A percentile compares a stretch with the other conserved stretches of the same genome.
phyloP scores from a whole-genome alignment of 92 coral and sea anemone genomes.

The Phenganax marumi region DNA sequence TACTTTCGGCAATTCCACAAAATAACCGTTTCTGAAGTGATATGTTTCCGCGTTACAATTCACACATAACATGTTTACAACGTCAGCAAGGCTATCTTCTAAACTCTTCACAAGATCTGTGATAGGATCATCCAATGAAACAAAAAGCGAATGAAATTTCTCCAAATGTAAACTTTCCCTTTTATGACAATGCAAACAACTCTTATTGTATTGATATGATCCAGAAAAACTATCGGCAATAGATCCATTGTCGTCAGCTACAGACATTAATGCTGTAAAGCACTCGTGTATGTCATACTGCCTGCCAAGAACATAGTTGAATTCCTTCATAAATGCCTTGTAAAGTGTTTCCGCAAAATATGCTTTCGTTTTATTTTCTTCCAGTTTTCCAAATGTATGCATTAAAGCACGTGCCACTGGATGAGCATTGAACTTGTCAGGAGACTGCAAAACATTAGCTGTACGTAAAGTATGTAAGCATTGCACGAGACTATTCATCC shows the following conservation, averaged over 20 bases:
- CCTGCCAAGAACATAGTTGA: not conserved
- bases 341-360: not conserved
- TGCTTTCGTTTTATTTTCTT: not conserved
- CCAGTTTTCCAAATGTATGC: not conserved
- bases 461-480: not conserved
- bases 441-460: not conserved
- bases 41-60: not conserved
- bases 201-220: not conserved
- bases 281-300: conserved; percentile 11
- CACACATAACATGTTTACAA: not conserved
- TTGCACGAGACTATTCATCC: conserved; percentile 13
- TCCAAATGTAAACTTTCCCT: not conserved
- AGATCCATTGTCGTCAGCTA: not conserved
- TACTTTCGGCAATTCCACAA: not conserved
- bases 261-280: not conserved
- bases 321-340: not conserved
- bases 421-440: not conserved
- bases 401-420: conserved; percentile 7
- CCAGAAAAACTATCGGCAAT: not conserved
- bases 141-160: not conserved
- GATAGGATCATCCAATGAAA: not conserved
- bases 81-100: not conserved
- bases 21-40: not conserved
- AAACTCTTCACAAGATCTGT: not conserved
- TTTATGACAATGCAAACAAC: not conserved